Conservation (phyloP, 2,797 vertebrate species). For the Aselliscus stoliczkanus region DNA sequence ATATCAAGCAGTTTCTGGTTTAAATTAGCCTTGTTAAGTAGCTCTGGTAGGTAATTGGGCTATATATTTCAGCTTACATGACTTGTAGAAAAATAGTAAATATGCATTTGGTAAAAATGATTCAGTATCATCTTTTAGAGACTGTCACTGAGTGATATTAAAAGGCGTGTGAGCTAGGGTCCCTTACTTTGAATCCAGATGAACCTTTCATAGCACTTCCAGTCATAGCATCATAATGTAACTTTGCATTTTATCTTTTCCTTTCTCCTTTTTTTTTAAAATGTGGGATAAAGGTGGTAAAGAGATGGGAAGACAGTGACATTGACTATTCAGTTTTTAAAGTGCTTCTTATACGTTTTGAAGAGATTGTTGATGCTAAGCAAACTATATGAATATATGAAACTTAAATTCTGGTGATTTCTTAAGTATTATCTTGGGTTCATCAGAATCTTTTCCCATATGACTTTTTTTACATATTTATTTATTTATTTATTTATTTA, state of each 20-base stretch:
- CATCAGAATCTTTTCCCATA: background rate
- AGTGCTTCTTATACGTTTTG: background rate
- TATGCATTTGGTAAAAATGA: background rate
- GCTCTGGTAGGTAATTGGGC: conserved; percentile 51
- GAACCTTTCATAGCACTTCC: background rate
- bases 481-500: no score
- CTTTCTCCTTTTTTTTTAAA: background rate
- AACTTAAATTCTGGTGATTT: background rate
- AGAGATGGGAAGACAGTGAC: background rate
- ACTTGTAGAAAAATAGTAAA: background rate
- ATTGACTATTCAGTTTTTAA: background rate
- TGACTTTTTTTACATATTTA: no score
- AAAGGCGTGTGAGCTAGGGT: background rate
- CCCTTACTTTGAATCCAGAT: background rate
- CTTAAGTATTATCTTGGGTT: background rate
- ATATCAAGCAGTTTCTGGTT: conserved; percentile 65
- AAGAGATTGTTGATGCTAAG: background rate
- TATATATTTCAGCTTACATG: background rate
- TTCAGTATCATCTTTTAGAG: background rate
- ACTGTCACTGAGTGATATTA: background rate
- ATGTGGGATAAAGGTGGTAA: background rate
- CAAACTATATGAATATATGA: background rate
- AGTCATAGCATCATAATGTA: background rate
- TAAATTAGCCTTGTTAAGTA: conserved; percentile 74
- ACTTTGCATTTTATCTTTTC: background rate